These are phyloP conservation scores for Linhomoeus sp. DNA, from an alignment of 2,888 invertebrate genomes.

Conservation along the genomic window DNA sequence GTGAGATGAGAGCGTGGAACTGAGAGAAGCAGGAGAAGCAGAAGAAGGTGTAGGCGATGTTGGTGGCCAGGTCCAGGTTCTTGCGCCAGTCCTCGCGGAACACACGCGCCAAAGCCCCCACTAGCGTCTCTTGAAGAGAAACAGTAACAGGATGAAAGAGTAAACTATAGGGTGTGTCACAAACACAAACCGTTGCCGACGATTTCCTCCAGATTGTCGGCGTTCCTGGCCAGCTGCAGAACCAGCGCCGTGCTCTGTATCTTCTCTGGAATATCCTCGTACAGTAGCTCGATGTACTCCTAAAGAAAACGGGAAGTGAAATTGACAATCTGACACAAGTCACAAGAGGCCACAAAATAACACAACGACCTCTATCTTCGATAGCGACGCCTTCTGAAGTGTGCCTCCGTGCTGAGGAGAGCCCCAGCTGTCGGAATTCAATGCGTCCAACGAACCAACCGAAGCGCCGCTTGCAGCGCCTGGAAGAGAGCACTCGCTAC, in stretches of 20 bases:
- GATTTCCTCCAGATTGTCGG: constrained; percentile 77
- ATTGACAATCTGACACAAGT: too few relatives aligned
- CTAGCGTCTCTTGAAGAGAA: constrained; percentile 46
- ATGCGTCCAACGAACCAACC: too few relatives aligned
- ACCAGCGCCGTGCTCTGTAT: constrained; percentile 69
- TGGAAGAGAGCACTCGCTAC: too few relatives aligned
- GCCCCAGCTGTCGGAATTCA: too few relatives aligned
- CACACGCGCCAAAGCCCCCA: constrained; percentile 83
- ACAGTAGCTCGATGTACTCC: constrained; percentile 80
- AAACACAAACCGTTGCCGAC: constrained; percentile 60
- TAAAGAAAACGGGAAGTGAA: constrained; percentile 26
- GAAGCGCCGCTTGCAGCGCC: too few relatives aligned
- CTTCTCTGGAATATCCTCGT: constrained; percentile 70
- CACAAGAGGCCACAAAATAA: too few relatives aligned
- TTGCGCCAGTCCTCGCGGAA: constrained; percentile 92
- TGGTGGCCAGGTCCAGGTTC: constrained; percentile 82
- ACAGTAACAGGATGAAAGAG: constrained; percentile 3
- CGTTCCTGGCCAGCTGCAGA: constrained; percentile 69
- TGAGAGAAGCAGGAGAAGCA: constrained; percentile 87
- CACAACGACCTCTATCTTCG: too few relatives aligned
- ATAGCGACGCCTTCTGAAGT: too few relatives aligned
- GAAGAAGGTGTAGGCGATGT: constrained; percentile 86
- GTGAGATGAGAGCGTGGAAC: constrained; percentile 79
- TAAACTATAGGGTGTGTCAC: neutral
- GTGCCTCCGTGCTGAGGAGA: too few relatives aligned